Conservation (phyloP, 2,888 invertebrate genomes). For the Balanococcus diminutus region DNA sequence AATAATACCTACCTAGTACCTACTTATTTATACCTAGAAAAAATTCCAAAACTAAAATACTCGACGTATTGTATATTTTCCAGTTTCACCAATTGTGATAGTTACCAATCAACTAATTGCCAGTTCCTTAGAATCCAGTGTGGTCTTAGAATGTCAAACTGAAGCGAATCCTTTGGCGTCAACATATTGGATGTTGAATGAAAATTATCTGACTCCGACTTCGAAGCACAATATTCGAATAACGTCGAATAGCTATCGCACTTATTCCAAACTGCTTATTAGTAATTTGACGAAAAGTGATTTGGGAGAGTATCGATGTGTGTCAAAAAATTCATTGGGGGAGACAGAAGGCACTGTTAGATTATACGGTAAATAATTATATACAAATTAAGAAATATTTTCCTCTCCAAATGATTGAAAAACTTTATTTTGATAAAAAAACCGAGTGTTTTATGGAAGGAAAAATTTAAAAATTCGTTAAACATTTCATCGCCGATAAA, state of each 20-base stretch:
- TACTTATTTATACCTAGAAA: too few relatives aligned
- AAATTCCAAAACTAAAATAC: too few relatives aligned
- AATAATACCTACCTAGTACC: too few relatives aligned
- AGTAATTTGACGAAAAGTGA: constrained; percentile 75
- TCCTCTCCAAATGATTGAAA: too few relatives aligned
- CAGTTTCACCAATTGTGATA: constrained; percentile 92
- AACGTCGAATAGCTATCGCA: constrained; percentile 69
- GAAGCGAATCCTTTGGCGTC: constrained; percentile 92
- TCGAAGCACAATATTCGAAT: constrained; percentile 71
- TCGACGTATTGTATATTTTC: constrained; percentile 57
- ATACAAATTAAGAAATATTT: too few relatives aligned
- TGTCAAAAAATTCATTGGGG: constrained; percentile 87
- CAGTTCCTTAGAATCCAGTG: constrained; percentile 79
- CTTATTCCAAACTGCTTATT: constrained; percentile 84
- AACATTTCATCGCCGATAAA: too few relatives aligned
- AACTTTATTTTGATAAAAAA: too few relatives aligned
- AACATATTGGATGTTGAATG: constrained; percentile 88
- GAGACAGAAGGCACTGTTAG: constrained; percentile 89
- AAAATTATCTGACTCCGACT: constrained; percentile 86
- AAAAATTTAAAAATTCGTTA: too few relatives aligned
- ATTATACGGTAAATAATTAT: constrained; percentile 82
- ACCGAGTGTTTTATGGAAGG: too few relatives aligned
- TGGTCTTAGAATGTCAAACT: constrained; percentile 85
- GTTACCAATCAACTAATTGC: constrained; percentile 90
- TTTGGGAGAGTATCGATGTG: constrained; percentile 86